A percentile compares a stretch with the other conserved stretches of the same genome.
phyloP scores from a whole-genome alignment of 2,888 invertebrate genomes.

The Itoplectis maculator region DNA sequence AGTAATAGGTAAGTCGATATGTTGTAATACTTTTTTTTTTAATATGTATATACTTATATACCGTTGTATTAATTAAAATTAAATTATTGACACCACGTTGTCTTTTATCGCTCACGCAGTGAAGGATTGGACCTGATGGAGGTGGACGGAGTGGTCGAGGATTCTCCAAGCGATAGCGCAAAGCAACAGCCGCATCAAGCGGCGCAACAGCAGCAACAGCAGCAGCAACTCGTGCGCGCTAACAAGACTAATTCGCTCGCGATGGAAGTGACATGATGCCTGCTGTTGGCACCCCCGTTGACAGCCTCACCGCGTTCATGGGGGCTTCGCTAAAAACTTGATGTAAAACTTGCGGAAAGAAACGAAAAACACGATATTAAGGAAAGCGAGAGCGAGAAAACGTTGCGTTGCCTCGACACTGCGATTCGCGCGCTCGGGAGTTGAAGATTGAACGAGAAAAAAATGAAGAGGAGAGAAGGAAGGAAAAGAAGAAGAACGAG shows the following conservation, averaged over 20 bases:
- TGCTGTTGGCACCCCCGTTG: conserved; percentile 83
- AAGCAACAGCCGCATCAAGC: conserved; percentile 79
- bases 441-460: neutral
- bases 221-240: conserved; percentile 85
- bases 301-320: conserved; percentile 80
- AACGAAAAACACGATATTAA: conserved; percentile 34
- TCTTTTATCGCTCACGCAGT: conserved; percentile 74
- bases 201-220: conserved; percentile 69
- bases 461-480: neutral
- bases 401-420: conserved; percentile 38
- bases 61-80: neutral
- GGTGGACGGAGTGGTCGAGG: conserved; percentile 80
- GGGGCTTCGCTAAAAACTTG: conserved; percentile 81
- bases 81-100: conserved; percentile 28
- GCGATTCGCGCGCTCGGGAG: conserved; percentile 23
- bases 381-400: neutral
- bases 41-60: neutral
- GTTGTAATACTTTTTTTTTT: neutral
- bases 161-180: conserved; percentile 83
- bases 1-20: conserved; percentile 86
- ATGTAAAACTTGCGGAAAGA: conserved; percentile 46
- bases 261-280: conserved; percentile 88
- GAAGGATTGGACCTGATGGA: conserved; percentile 82
- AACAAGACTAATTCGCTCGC: conserved; percentile 86
- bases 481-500: neutral